phyloP scores from a whole-genome alignment of 1,140 invertebrate genomes.

The Steinernema feltiae region DNA sequence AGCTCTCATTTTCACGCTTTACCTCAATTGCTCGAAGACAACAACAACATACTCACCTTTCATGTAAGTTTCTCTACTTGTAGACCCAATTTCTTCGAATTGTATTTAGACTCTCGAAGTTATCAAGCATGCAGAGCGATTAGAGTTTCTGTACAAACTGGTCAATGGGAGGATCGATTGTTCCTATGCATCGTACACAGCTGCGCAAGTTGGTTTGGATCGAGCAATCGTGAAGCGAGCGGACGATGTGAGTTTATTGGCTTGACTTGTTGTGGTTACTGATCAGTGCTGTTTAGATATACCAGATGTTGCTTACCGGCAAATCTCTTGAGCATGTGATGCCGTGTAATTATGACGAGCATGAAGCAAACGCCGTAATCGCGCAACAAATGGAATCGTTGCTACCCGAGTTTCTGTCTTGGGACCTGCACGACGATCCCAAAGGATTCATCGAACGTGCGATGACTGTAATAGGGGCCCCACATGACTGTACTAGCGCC shows the following conservation, averaged over 20 bases:
- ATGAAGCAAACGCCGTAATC: neutral
- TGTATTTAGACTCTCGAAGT: slow-evolving; percentile 52
- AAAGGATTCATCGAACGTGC: neutral
- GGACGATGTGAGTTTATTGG: slow-evolving; percentile 14
- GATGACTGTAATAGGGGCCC: too few relatives aligned
- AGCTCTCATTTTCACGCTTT: slow-evolving; percentile 52
- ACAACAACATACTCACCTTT: slow-evolving; percentile 13
- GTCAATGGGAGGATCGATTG: slow-evolving; percentile 46
- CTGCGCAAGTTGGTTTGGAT: slow-evolving; percentile 45
- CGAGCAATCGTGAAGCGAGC: slow-evolving; percentile 38
- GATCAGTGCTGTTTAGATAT: too few relatives aligned
- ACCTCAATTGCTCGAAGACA: slow-evolving; percentile 28
- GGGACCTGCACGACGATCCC: neutral
- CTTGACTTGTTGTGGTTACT: neutral
- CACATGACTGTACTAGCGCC: too few relatives aligned
- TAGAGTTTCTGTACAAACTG: slow-evolving; percentile 43
- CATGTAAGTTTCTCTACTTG: neutral
- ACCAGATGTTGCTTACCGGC: neutral
- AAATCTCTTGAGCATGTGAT: neutral
- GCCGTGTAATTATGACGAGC: neutral
- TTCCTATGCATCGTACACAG: slow-evolving; percentile 48
- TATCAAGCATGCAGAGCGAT: slow-evolving; percentile 24
- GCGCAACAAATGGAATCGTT: neutral
- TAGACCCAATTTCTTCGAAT: slow-evolving; percentile 11
- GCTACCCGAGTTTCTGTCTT: neutral